Evolutionary conservation across 1,140 invertebrate species (phyloP).

Genomic region (Diabrotica undecimpunctata): DNA sequence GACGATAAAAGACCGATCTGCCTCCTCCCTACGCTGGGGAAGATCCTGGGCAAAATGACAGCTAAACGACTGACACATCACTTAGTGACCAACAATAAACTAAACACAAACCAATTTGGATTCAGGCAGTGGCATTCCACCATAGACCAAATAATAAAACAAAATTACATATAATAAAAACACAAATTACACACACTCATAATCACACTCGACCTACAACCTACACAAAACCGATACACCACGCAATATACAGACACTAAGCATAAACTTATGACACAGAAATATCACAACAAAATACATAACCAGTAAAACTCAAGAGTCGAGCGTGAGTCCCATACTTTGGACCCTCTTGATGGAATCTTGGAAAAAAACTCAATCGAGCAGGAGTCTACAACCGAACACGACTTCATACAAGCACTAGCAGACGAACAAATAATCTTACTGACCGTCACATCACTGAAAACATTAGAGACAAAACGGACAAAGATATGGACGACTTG

Average conservation of each 20-base stretch:
- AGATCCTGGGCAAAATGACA: neutral
- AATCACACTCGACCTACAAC: conserved; percentile 15
- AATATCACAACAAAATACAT: conserved; percentile 18
- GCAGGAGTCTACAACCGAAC: neutral
- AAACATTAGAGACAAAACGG: conserved; percentile 7
- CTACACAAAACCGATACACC: neutral
- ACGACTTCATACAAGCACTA: neutral
- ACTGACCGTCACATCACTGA: neutral
- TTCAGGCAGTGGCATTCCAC: neutral
- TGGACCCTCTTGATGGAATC: conserved; percentile 29
- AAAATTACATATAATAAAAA: conserved; percentile 5
- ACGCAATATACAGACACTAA: neutral
- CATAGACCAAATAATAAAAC: neutral
- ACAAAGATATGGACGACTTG: conserved; percentile 3
- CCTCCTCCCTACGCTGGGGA: neutral
- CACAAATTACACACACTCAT: conserved; percentile 12
- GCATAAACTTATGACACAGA: conserved; percentile 15
- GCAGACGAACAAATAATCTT: neutral
- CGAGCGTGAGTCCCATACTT: conserved; percentile 25
- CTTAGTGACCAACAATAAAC: neutral
- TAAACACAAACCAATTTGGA: neutral
- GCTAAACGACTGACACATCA: neutral
- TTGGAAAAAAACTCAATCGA: too few species aligned
- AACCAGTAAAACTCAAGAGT: conserved; percentile 20
- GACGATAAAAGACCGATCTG: neutral